Evolutionary conservation across 2,113 vertebrate species (phyloP).

Genomic region (Hypanus sabinus): DNA sequence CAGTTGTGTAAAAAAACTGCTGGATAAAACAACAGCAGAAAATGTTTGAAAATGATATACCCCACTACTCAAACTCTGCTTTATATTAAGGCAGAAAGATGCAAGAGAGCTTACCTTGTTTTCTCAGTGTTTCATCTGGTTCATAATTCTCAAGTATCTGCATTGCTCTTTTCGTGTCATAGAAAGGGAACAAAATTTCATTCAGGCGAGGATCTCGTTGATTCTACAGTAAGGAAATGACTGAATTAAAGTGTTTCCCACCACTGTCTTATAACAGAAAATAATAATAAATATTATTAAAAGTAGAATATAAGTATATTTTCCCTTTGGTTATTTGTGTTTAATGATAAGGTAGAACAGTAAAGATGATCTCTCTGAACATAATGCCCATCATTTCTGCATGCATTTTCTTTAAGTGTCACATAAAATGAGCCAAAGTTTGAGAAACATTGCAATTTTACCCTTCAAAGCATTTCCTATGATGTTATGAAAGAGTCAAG

Average conservation of each 20-base stretch:
- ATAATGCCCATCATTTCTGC: neutral
- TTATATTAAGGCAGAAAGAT: neutral
- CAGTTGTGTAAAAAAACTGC: neutral
- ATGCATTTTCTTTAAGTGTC: neutral
- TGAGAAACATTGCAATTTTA: neutral
- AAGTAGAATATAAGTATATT: neutral
- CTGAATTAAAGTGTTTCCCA: conserved; percentile 45
- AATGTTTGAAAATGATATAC: neutral
- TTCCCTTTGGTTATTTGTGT: neutral
- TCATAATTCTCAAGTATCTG: conserved; percentile 95
- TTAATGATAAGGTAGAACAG: neutral
- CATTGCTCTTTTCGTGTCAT: conserved; percentile 88
- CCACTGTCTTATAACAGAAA: neutral
- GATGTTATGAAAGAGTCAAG: neutral
- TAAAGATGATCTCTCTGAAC: neutral
- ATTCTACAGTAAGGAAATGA: conserved; percentile 69
- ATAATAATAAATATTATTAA: neutral
- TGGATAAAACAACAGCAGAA: neutral
- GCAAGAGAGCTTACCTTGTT: conserved; percentile 68
- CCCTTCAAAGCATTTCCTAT: neutral
- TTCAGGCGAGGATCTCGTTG: conserved; percentile 94
- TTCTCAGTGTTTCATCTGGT: conserved; percentile 80
- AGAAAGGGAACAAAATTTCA: conserved; percentile 97
- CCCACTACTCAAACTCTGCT: neutral
- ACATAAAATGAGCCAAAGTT: neutral